Evolutionary conservation across 1,140 invertebrate genomes (phyloP).

Genomic region (Solen grandis): DNA sequence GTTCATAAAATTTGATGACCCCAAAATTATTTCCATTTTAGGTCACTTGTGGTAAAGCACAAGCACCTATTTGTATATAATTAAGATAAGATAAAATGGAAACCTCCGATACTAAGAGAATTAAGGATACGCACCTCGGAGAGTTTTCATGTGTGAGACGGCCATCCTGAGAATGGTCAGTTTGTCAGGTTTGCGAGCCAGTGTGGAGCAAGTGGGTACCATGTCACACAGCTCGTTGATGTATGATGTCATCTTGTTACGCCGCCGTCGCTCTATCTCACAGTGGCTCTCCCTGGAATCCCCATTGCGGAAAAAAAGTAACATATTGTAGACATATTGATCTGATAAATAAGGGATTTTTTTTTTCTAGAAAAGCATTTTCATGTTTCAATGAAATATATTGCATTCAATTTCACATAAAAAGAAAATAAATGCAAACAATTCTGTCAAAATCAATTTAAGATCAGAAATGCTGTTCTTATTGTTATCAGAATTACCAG

Average conservation of each 20-base stretch:
- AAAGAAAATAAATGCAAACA: no score
- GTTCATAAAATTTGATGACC: no score
- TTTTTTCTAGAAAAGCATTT: not conserved
- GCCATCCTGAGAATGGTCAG: constrained; percentile 99
- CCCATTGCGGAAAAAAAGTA: not conserved
- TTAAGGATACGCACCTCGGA: no score
- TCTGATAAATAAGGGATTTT: not conserved
- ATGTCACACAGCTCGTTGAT: constrained; percentile 99
- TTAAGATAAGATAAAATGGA: no score
- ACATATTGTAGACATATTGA: not conserved
- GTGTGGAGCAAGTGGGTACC: constrained; percentile 98
- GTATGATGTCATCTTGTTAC: constrained; percentile 99
- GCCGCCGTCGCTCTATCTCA: constrained; percentile 98
- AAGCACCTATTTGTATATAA: no score
- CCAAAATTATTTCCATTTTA: no score
- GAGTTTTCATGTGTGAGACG: constrained; percentile 99
- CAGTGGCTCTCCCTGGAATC: constrained; percentile 98
- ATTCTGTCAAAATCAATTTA: no score
- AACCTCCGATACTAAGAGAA: no score
- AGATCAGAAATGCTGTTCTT: no score
- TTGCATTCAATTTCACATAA: no score
- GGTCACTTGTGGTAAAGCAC: no score
- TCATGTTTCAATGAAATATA: not conserved
- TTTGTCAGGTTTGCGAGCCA: constrained; percentile 99
- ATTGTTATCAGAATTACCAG: no score